These are phyloP conservation scores for Megaceryle maxima DNA, from an alignment of 2,113 vertebrate species.

Conservation along the genomic window DNA sequence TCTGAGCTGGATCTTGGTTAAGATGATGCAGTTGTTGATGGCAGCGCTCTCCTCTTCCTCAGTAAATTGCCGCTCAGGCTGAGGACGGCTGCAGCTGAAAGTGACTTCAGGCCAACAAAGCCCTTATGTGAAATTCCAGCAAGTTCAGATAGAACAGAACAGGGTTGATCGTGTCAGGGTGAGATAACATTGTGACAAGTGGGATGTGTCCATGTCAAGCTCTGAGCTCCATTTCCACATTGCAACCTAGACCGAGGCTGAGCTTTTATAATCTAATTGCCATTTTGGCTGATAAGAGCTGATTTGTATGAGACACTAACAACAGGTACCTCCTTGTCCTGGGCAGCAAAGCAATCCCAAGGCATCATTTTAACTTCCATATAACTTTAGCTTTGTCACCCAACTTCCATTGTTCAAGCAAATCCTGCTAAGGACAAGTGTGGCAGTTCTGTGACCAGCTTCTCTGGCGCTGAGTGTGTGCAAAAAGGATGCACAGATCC, in stretches of 20 bases:
- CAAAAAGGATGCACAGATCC: not conserved
- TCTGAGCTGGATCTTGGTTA: not conserved
- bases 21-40: fast-evolving
- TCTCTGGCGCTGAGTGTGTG: not conserved
- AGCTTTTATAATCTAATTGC: not conserved
- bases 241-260: not conserved
- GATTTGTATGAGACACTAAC: not conserved
- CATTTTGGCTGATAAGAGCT: not conserved
- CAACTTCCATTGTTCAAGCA: not conserved
- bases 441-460: not conserved
- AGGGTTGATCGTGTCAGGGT: not conserved
- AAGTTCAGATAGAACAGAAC: not conserved
- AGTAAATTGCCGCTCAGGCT: not conserved
- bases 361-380: not conserved
- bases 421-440: not conserved
- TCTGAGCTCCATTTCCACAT: not conserved
- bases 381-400: not conserved
- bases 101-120: not conserved
- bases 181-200: not conserved
- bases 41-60: not conserved
- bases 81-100: not conserved
- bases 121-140: not conserved
- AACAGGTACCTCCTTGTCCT: not conserved
- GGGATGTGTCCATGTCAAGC: not conserved
- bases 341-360: not conserved